Evolutionary conservation across 2,113 vertebrate species (phyloP).

Genomic region (Notarius quadriscutis): DNA sequence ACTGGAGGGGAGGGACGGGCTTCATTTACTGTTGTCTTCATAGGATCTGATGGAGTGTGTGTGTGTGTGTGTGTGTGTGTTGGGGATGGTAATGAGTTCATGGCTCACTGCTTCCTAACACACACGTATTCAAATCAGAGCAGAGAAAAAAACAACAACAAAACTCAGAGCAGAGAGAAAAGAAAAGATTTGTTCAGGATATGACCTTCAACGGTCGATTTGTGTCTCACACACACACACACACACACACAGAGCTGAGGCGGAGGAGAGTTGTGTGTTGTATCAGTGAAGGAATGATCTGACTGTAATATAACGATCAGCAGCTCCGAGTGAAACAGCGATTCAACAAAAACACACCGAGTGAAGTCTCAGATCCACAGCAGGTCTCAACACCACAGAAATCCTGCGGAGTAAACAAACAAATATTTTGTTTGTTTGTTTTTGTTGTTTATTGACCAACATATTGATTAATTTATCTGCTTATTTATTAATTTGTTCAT

Average conservation of each 20-base stretch:
- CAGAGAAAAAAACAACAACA: not conserved
- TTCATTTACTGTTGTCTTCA: constrained; percentile 27
- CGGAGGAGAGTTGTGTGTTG: not conserved
- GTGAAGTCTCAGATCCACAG: not conserved
- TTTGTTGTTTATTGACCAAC: too few relatives aligned
- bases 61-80: not conserved
- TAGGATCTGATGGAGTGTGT: not conserved
- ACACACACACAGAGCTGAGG: not conserved
- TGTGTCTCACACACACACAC: not conserved
- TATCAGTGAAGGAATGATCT: not conserved
- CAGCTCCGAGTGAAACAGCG: not conserved
- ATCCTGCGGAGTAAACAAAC: too few relatives aligned
- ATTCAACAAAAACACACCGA: not conserved
- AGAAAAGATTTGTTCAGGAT: not conserved
- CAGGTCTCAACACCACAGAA: too few relatives aligned
- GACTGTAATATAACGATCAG: not conserved
- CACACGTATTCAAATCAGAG: not conserved
- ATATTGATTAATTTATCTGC: too few relatives aligned
- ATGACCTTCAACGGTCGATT: not conserved
- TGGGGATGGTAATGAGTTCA: constrained; percentile 44
- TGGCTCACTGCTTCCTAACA: constrained; percentile 40
- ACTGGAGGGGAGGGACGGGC: constrained; percentile 11
- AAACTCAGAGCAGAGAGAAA: not conserved
- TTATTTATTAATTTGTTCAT: too few relatives aligned
- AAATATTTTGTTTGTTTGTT: too few relatives aligned